Evolutionary conservation across 2,113 vertebrate species (phyloP).

Genomic region (Odocoileus hemionus): DNA sequence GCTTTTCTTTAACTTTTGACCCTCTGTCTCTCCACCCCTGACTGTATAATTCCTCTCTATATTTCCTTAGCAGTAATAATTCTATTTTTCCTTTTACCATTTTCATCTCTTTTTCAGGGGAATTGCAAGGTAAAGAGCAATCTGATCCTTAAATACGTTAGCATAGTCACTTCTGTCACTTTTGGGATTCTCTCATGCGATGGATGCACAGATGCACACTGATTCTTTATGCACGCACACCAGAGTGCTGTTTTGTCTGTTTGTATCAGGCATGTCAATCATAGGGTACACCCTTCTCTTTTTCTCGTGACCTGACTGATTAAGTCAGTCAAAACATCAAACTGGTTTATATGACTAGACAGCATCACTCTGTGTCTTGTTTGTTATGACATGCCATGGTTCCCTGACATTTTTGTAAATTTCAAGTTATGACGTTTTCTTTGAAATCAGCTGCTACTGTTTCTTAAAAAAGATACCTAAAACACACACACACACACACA

Average conservation of each 20-base stretch:
- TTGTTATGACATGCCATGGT: conserved; percentile 24
- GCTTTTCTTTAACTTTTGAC: conserved; percentile 71
- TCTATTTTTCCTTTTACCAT: neutral
- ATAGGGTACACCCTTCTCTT: neutral
- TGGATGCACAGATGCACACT: neutral
- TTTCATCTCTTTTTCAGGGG: neutral
- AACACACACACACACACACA: too few relatives aligned
- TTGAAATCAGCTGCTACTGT: conserved; percentile 63
- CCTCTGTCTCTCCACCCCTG: conserved; percentile 45
- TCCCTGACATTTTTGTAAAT: conserved; percentile 44
- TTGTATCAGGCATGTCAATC: neutral
- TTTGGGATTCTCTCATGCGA: neutral
- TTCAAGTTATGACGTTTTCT: conserved; percentile 55
- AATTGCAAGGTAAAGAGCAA: neutral
- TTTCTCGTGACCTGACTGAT: conserved; percentile 35
- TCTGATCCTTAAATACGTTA: neutral
- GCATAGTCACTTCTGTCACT: neutral
- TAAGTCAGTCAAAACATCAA: conserved; percentile 37
- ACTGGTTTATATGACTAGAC: neutral
- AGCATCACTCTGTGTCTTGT: conserved; percentile 35
- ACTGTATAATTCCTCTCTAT: conserved; percentile 32
- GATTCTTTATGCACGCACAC: neutral
- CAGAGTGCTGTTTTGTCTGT: neutral
- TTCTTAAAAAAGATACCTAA: conserved; percentile 43
- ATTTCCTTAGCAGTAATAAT: conserved; percentile 20